phyloP scores from a whole-genome alignment of 2,888 invertebrate genomes.

The Gortyna flavago region DNA sequence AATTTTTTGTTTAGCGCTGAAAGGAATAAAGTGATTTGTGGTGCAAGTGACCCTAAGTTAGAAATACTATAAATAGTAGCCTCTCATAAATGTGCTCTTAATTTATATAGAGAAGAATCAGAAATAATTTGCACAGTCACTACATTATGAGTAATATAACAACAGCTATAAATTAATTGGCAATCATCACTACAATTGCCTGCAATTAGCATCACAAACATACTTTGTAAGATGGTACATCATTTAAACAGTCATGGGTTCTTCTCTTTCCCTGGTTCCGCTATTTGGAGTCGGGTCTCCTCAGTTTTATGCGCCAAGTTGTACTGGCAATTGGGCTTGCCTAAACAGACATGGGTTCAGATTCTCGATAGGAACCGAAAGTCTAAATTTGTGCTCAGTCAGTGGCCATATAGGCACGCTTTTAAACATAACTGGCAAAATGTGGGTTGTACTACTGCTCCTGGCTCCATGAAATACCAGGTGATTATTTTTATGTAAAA shows the following conservation, averaged over 20 bases:
- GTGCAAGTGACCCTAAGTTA: neutral
- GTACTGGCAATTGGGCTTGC: neutral
- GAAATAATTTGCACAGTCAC: slow-evolving; percentile 13
- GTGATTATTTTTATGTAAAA: neutral
- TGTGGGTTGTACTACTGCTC: neutral
- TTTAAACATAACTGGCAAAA: too few relatives aligned
- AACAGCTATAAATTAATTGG: slow-evolving; percentile 7
- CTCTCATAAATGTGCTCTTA: neutral
- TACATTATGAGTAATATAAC: slow-evolving; percentile 19
- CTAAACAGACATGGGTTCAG: neutral
- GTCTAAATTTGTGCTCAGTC: too few relatives aligned
- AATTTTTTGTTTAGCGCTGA: neutral
- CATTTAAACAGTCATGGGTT: neutral
- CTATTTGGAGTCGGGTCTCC: neutral
- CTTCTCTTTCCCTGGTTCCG: too few relatives aligned
- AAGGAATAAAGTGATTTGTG: neutral
- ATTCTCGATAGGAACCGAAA: neutral
- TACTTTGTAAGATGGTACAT: neutral
- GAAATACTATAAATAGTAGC: neutral
- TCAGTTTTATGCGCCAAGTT: neutral
- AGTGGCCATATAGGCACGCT: neutral
- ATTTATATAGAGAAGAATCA: slow-evolving; percentile 12
- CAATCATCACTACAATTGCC: slow-evolving; percentile 24
- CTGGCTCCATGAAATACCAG: neutral
- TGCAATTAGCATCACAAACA: slow-evolving; percentile 22